phyloP scores from a whole-genome alignment of 2,797 vertebrate species.

The Oceanodroma leucorhoa region DNA sequence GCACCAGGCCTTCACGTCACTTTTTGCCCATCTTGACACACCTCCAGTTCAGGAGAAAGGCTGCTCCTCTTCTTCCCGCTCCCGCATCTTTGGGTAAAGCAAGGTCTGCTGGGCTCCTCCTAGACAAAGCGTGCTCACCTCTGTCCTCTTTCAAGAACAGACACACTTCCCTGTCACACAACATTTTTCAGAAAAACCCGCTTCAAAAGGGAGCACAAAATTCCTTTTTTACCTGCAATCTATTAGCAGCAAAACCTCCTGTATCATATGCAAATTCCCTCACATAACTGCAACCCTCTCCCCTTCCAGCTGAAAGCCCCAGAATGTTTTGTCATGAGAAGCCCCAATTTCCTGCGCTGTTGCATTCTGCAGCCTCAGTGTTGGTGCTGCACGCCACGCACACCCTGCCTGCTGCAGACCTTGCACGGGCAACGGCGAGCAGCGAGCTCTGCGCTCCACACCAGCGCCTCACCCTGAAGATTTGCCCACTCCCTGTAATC shows the following conservation, averaged over 20 bases:
- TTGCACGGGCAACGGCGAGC: background rate
- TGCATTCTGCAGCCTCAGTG: background rate
- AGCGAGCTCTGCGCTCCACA: background rate
- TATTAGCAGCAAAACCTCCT: background rate
- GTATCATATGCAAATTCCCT: background rate
- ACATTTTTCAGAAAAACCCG: rapidly evolving
- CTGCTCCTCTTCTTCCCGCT: background rate
- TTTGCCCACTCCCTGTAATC: rapidly evolving
- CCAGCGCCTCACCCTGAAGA: background rate
- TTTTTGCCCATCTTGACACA: background rate
- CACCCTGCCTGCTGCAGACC: background rate
- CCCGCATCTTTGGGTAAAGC: background rate
- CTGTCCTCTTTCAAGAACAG: background rate
- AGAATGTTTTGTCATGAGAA: background rate
- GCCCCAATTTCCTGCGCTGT: background rate
- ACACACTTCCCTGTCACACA: background rate
- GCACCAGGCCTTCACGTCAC: rapidly evolving
- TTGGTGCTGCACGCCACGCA: background rate
- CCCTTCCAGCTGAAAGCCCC: background rate
- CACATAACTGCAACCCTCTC: background rate
- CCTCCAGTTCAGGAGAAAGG: background rate
- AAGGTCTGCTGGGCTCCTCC: background rate
- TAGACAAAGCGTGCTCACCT: background rate
- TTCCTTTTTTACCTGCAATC: background rate
- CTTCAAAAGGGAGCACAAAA: background rate